phyloP scores from a whole-genome alignment of 2,113 vertebrate species.

The Actenoides lindsayi region DNA sequence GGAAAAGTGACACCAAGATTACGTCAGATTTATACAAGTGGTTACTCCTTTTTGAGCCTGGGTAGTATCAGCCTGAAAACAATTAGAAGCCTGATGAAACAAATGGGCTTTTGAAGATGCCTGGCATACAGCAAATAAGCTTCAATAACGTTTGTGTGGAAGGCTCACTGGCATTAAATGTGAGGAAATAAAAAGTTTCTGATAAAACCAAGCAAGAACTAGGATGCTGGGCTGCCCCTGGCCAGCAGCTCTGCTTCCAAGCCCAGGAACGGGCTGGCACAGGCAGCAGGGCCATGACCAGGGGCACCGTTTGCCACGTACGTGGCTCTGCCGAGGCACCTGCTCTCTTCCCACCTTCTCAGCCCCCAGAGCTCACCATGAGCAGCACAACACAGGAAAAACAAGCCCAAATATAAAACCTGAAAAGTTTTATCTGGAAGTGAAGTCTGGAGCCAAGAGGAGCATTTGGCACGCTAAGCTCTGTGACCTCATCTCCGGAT shows the following conservation, averaged over 20 bases:
- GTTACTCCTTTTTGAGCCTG: not conserved
- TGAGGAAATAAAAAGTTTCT: not conserved
- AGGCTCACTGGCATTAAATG: not conserved
- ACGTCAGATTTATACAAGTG: fast-evolving
- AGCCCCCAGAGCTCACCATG: fast-evolving
- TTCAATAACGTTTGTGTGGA: not conserved
- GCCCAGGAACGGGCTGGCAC: fast-evolving
- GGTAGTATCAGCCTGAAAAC: not conserved
- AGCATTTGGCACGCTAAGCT: fast-evolving
- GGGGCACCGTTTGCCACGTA: fast-evolving
- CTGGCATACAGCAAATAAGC: not conserved
- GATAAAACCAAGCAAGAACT: too few species aligned
- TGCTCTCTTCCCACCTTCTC: not conserved
- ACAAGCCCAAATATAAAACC: not conserved
- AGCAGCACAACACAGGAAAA: not conserved
- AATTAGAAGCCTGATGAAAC: not conserved
- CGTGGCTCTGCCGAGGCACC: not conserved
- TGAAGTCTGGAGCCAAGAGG: not conserved
- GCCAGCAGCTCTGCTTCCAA: not conserved
- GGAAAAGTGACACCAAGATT: not conserved
- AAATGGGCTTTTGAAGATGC: not conserved
- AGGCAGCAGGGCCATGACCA: fast-evolving
- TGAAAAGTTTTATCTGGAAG: not conserved
- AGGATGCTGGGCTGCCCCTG: fast-evolving
- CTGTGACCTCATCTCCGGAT: not conserved